phyloP scores from a whole-genome alignment of 2,888 invertebrate genomes.

The Trissolcus brochymenae region DNA sequence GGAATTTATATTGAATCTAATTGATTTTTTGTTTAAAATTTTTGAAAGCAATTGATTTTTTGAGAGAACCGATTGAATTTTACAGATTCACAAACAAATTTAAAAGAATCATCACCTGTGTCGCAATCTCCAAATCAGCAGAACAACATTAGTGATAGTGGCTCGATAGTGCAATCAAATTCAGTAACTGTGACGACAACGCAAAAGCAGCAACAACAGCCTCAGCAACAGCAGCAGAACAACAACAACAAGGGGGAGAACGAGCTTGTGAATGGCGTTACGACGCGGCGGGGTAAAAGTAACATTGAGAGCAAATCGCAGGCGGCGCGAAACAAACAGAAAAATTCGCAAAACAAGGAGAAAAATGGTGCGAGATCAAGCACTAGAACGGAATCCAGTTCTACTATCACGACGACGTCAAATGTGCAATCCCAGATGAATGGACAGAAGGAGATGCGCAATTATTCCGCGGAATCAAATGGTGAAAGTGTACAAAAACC shows the following conservation, averaged over 20 bases:
- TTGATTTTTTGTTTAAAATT: neutral
- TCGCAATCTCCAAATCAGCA: constrained; percentile 65
- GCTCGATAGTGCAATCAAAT: constrained; percentile 65
- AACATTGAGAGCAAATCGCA: constrained; percentile 76
- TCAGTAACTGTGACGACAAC: constrained; percentile 60
- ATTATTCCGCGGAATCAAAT: constrained; percentile 63
- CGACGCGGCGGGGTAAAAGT: constrained; percentile 73
- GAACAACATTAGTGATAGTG: constrained; percentile 61
- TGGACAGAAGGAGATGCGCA: constrained; percentile 68
- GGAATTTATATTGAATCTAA: neutral
- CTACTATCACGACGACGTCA: constrained; percentile 33
- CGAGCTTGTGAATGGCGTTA: constrained; percentile 64
- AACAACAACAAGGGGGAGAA: constrained; percentile 77
- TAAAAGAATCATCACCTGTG: constrained; percentile 71
- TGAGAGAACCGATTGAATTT: too few relatives aligned
- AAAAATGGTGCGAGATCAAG: constrained; percentile 71
- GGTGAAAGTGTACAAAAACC: constrained; percentile 67
- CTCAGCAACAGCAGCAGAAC: constrained; percentile 39
- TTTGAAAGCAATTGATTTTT: too few relatives aligned
- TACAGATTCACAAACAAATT: constrained; percentile 69
- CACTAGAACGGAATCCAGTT: constrained; percentile 73
- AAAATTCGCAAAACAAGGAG: constrained; percentile 76
- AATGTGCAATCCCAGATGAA: constrained; percentile 63
- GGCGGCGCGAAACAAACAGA: constrained; percentile 79
- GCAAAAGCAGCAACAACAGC: constrained; percentile 58